Evolutionary conservation across 2,113 vertebrate genomes (phyloP).

Genomic region (Cygnus atratus): DNA sequence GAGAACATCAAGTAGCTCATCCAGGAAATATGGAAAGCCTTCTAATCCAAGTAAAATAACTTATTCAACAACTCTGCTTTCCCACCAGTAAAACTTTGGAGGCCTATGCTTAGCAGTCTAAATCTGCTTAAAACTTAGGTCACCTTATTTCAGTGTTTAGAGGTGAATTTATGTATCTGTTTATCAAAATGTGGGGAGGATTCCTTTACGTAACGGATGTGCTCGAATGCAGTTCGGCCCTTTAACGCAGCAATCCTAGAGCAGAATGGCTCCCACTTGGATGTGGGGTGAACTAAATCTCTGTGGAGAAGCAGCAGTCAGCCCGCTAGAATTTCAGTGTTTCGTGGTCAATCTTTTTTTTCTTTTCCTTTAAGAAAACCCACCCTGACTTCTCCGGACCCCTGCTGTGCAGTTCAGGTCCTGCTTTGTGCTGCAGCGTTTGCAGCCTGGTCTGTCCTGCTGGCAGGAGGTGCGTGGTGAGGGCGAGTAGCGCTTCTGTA

Average conservation of each 20-base stretch:
- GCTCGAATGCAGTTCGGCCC: neutral
- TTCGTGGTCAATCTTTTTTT: neutral
- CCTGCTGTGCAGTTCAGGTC: neutral
- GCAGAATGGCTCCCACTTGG: neutral
- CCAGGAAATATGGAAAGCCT: neutral
- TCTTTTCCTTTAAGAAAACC: neutral
- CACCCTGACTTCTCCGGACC: neutral
- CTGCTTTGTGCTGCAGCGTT: neutral
- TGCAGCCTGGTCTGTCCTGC: neutral
- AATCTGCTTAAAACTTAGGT: neutral
- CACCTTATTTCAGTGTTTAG: neutral
- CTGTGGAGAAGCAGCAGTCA: neutral
- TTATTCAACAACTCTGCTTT: neutral
- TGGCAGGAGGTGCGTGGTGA: neutral
- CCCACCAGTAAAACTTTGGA: neutral
- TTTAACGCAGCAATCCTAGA: neutral
- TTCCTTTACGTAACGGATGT: neutral
- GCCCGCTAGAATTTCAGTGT: neutral
- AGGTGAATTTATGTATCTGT: neutral
- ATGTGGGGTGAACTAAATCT: accelerated
- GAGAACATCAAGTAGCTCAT: neutral
- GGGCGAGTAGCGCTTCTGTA: neutral
- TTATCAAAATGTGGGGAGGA: neutral
- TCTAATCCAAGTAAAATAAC: neutral
- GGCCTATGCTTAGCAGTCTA: neutral